Evolutionary conservation across 1,140 invertebrate genomes (phyloP).

Genomic region (Scaptomyza montana): DNA sequence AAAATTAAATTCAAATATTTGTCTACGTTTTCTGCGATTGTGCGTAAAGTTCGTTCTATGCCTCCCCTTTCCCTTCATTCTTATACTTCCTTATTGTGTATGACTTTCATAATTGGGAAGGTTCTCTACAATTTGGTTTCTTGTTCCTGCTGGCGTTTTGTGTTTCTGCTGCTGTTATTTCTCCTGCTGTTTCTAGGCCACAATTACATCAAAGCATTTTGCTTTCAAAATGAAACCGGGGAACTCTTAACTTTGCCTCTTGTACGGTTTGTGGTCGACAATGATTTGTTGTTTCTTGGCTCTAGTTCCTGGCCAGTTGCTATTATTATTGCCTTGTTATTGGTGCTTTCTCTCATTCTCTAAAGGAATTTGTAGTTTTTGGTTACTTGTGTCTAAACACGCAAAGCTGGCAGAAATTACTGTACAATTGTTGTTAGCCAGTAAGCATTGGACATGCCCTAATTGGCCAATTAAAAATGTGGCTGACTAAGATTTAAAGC

Average conservation of each 20-base stretch:
- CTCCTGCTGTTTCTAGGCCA: conserved; percentile 39
- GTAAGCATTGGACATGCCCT: conserved; percentile 32
- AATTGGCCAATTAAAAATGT: conserved; percentile 80
- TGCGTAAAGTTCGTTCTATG: conserved; percentile 54
- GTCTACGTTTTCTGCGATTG: conserved; percentile 66
- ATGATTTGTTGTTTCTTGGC: conserved; percentile 39
- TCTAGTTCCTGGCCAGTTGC: not conserved
- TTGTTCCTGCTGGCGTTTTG: conserved; percentile 27
- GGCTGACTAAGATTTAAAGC: conserved; percentile 49
- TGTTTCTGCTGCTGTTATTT: conserved; percentile 1
- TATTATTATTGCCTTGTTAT: conserved; percentile 26
- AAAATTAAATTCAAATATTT: conserved; percentile 83
- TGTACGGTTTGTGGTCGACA: conserved; percentile 35
- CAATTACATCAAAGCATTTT: conserved; percentile 81
- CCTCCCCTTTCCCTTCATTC: conserved; percentile 8
- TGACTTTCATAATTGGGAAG: conserved; percentile 64
- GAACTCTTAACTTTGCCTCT: conserved; percentile 62
- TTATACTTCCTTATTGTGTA: conserved; percentile 30
- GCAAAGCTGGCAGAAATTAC: conserved; percentile 68
- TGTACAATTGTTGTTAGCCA: conserved; percentile 58
- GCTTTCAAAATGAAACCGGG: conserved; percentile 57
- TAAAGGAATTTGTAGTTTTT: not conserved
- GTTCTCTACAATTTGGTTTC: conserved; percentile 41
- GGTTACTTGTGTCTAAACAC: conserved; percentile 74
- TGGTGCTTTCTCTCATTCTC: not conserved